Conservation (phyloP, 2,113 vertebrate genomes). For the Grammomys dolichurus region DNA sequence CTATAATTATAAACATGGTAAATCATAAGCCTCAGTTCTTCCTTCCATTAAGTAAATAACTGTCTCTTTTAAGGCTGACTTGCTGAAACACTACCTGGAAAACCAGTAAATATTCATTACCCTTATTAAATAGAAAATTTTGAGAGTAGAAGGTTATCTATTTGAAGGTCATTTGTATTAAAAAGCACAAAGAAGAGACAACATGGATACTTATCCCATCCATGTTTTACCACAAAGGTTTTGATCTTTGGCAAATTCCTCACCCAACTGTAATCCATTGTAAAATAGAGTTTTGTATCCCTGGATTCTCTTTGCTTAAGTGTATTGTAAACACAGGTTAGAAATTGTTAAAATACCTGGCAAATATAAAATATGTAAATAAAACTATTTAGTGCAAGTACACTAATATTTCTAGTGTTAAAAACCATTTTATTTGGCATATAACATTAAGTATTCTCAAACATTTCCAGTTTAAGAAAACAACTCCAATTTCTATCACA, state of each 20-base stretch:
- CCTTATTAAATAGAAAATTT: conserved; percentile 69
- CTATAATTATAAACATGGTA: conserved; percentile 62
- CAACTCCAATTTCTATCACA: not conserved
- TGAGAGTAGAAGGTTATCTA: conserved; percentile 48
- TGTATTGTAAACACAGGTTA: not conserved
- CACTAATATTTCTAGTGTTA: not conserved
- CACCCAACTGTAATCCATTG: not conserved
- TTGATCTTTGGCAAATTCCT: conserved; percentile 21
- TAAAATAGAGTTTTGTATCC: not conserved
- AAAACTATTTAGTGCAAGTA: not conserved
- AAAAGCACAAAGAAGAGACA: conserved; percentile 21
- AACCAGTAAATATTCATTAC: conserved; percentile 79
- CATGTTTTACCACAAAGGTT: not conserved
- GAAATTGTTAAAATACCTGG: conserved; percentile 3
- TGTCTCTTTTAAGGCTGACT: conserved; percentile 64
- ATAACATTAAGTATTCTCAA: not conserved
- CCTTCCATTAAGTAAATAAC: conserved; percentile 55
- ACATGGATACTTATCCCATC: not conserved
- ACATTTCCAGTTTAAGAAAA: not conserved
- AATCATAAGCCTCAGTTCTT: conserved; percentile 61
- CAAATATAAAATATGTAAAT: conserved; percentile 21
- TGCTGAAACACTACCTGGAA: conserved; percentile 69
- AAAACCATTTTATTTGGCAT: conserved; percentile 4
- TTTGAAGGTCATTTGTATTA: conserved; percentile 71
- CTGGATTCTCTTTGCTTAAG: not conserved